phyloP scores from a whole-genome alignment of 2,888 invertebrate genomes.

The Argyresthia goedartella region DNA sequence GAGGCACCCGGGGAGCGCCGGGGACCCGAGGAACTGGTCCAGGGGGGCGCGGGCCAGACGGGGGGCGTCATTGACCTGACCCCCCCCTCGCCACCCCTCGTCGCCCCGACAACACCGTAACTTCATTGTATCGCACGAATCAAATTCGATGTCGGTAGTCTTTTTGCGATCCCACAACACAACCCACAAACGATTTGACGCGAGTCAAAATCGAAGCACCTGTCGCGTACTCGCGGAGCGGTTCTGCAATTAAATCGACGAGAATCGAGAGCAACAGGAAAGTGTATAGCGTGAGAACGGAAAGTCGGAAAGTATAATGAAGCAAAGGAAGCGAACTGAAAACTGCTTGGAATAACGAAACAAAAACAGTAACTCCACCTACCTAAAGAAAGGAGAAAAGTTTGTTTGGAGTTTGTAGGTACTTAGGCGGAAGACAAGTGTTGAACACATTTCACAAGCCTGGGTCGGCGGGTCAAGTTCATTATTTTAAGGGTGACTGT shows the following conservation, averaged over 20 bases:
- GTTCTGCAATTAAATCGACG: too few species aligned
- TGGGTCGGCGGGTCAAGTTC: slow-evolving; percentile 42
- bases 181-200: background rate
- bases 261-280: too few species aligned
- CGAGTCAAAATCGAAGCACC: background rate
- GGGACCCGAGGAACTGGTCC: slow-evolving; percentile 20
- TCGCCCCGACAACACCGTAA: slow-evolving; percentile 52
- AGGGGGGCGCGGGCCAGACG: slow-evolving; percentile 41
- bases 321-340: background rate
- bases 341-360: background rate
- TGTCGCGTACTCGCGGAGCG: too few species aligned
- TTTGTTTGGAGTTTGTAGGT: background rate
- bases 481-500: slow-evolving; percentile 33
- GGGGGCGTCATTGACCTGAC: slow-evolving; percentile 62
- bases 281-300: too few species aligned
- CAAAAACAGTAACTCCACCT: background rate
- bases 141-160: slow-evolving; percentile 44
- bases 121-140: slow-evolving; percentile 52
- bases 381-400: slow-evolving; percentile 3
- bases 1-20: background rate
- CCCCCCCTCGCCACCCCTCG: slow-evolving; percentile 23
- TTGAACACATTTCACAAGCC: background rate
- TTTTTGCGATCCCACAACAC: slow-evolving; percentile 20
- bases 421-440: background rate
- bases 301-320: background rate